A percentile compares a stretch with the other conserved stretches of the same genome.
These are phyloP conservation scores for Polypedilum vanderplanki DNA, from an alignment of 1,140 invertebrate species.

Conservation along the genomic window DNA sequence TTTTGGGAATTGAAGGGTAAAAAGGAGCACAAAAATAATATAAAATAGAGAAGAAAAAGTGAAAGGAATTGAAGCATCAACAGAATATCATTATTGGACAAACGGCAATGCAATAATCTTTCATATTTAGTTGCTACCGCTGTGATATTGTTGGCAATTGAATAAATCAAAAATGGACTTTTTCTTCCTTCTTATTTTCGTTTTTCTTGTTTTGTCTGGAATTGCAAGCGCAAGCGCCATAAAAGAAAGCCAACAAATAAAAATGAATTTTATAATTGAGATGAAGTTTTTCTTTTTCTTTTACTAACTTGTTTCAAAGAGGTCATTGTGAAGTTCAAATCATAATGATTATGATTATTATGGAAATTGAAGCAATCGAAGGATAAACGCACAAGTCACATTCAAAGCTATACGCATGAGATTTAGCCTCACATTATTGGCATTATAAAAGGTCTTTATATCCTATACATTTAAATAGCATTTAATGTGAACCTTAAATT, in stretches of 20 bases:
- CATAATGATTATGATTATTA: no score
- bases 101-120: conserved; percentile 12
- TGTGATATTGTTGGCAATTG: not conserved
- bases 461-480: conserved; percentile 27
- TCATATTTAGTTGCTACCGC: not conserved
- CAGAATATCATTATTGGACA: not conserved
- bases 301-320: no score
- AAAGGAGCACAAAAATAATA: not conserved
- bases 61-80: not conserved
- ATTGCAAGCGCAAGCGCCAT: conserved; percentile 9
- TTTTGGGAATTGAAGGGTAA: conserved; percentile 20
- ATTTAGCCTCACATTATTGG: conserved; percentile 2
- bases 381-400: no score
- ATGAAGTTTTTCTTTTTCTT: no score
- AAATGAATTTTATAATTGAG: no score
- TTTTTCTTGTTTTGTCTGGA: not conserved
- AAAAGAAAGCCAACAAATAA: no score
- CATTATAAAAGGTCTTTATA: conserved; percentile 26
- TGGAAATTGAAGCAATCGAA: no score
- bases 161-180: conserved; percentile 19
- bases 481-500: conserved; percentile 24
- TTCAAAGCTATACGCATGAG: not conserved
- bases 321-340: no score
- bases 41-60: not conserved
- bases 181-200: not conserved